Base-by-base conservation (phyloP, 2,797 vertebrate species). In the Chromobotia macracanthus region DNA sequence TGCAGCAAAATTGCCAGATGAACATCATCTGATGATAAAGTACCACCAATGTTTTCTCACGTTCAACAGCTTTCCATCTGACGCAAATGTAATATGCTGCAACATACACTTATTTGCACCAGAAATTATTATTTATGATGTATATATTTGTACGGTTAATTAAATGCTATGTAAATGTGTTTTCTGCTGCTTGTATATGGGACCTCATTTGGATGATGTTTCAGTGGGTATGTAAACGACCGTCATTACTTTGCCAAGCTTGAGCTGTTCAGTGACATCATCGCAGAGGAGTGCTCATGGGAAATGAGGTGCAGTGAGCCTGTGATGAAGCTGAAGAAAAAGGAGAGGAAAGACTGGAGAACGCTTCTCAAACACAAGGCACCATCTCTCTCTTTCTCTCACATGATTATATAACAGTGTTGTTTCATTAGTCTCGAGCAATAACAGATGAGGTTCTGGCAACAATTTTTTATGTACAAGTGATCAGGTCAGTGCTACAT, bases 261-360 rank as follows among this genome's bases (percentile, higher is more conserved):
- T 68, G 82, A 91, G 41, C 90, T 94, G 48, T 69, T 84, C 0
- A 70, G 28, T 25, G 48, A 69, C 58, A 82, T 94, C 15, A 64
- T 38, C 1, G 58, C 85, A 0, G 89, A 92, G 13, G 12, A 51
- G 60, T 91, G 90, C 84, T 63, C 74, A 79, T 93, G 90, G 89
- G 83, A 91, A 60, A 85, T 92, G 83, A 89, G 86, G 82, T 91
- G 86, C 82, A 90, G 86, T 0, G 88, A 93, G 83, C 93, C 93
- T 0, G 90, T 93, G 72, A 87, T 94, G 35, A 89, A 66, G 72
- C 86, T 94, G 80, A 68, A 87, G 41, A 94, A 94, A 60, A 82
- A 82, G 18, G 80, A 89, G 56, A 80, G 10, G 25, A 86, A 80
- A 44, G 6, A 3, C 78, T 94, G 93, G 93, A 88, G 87, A 0